These are phyloP conservation scores for Chiroxiphia lanceolata DNA, from an alignment of 2,797 vertebrate genomes.

Conservation along the genomic window DNA sequence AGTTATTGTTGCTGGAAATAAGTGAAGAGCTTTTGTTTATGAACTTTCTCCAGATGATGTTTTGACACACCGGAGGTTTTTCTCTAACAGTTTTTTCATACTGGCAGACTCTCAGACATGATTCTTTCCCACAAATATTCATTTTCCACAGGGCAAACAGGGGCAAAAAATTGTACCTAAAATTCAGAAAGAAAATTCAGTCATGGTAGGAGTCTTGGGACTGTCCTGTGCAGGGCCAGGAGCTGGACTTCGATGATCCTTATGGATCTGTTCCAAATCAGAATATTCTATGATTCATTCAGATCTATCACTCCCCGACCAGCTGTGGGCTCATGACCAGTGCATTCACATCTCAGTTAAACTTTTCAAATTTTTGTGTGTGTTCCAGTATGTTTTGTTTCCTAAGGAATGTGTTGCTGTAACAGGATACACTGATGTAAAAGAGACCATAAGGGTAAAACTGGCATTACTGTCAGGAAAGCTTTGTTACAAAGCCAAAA, in stretches of 20 bases:
- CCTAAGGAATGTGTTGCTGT: background rate
- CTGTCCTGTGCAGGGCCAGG: background rate
- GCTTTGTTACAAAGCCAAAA: background rate
- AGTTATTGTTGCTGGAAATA: background rate
- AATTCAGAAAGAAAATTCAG: background rate
- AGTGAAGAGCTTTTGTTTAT: background rate
- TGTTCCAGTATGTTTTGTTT: background rate
- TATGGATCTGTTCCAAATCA: background rate
- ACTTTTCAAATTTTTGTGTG: background rate
- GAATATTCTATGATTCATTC: background rate
- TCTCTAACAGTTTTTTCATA: background rate
- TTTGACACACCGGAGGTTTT: slow-evolving; percentile 9
- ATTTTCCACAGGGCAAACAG: background rate
- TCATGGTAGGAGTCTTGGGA: background rate
- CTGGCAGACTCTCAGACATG: background rate
- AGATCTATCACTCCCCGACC: background rate
- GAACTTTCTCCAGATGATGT: background rate
- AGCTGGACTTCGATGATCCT: background rate
- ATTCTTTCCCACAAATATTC: background rate
- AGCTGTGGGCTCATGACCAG: background rate
- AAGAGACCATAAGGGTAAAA: background rate
- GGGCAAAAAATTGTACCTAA: background rate
- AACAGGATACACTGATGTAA: background rate
- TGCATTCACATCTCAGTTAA: background rate
- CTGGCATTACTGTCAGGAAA: background rate